Evolutionary conservation across 2,113 vertebrate genomes (phyloP).

Genomic region (Acanthisitta chloris): DNA sequence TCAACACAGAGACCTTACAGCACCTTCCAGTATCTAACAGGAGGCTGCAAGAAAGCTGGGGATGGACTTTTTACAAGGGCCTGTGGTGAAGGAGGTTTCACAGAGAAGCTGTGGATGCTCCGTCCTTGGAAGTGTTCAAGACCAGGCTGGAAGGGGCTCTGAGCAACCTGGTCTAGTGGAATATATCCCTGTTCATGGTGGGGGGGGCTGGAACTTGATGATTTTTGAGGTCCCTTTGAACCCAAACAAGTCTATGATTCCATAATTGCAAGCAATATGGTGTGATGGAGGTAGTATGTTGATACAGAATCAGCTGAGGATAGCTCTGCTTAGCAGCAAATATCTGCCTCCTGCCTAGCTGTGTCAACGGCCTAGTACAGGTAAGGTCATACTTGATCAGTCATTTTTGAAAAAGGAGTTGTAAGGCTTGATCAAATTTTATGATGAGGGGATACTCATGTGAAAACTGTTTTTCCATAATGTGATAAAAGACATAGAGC

Average conservation of each 20-base stretch:
- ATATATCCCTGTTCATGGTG: not conserved
- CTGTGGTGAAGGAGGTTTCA: not conserved
- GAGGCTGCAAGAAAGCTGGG: not conserved
- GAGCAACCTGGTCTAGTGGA: not conserved
- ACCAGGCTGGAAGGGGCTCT: not conserved
- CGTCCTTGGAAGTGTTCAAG: not conserved
- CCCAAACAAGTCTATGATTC: not conserved
- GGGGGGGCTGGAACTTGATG: accelerated
- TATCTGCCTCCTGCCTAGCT: not conserved
- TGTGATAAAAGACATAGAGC: not conserved
- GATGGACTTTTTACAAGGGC: not conserved
- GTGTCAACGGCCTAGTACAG: not conserved
- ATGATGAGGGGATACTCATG: not conserved
- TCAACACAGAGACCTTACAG: not conserved
- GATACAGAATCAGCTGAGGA: not conserved
- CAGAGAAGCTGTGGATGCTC: not conserved
- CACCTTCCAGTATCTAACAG: not conserved
- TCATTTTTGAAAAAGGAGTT: not conserved
- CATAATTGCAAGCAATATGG: not conserved
- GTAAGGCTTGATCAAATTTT: not conserved
- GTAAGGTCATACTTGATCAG: not conserved
- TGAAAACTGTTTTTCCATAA: not conserved
- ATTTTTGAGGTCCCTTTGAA: not conserved
- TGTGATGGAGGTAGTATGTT: not conserved
- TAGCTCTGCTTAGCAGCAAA: not conserved